phyloP scores from a whole-genome alignment of 1,140 invertebrate species.

The Drosophila suzukii region DNA sequence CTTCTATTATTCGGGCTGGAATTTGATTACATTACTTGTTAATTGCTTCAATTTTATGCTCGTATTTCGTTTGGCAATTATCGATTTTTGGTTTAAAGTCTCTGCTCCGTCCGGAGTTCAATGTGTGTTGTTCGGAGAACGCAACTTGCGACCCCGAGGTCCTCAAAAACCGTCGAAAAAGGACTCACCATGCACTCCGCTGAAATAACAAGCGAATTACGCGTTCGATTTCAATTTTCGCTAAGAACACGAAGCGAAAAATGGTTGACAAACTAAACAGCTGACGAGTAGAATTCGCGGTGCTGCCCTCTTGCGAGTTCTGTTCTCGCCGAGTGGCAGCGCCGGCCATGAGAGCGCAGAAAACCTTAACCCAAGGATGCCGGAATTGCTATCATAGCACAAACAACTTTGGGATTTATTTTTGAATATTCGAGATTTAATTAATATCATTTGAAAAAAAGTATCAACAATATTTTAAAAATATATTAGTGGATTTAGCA shows the following conservation, averaged over 20 bases:
- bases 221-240: slow-evolving; percentile 39
- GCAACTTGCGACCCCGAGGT: too few species aligned
- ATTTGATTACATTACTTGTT: slow-evolving; percentile 32
- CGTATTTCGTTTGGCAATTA: slow-evolving; percentile 54
- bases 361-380: neutral
- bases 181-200: slow-evolving; percentile 19
- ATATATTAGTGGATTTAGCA: too few species aligned
- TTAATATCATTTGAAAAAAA: too few species aligned
- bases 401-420: neutral
- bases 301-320: slow-evolving; percentile 18
- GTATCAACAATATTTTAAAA: too few species aligned
- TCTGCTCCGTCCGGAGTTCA: slow-evolving; percentile 7
- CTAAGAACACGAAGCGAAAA: slow-evolving; percentile 55
- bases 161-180: neutral
- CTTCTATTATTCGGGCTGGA: slow-evolving; percentile 55
- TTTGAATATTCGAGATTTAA: too few species aligned
- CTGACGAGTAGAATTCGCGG: slow-evolving; percentile 26
- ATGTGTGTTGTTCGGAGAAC: neutral
- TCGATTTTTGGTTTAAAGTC: slow-evolving; percentile 53
- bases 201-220: slow-evolving; percentile 37
- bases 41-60: slow-evolving; percentile 36
- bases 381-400: neutral
- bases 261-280: slow-evolving; percentile 36
- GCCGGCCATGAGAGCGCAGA: slow-evolving; percentile 2
- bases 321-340: slow-evolving; percentile 14